phyloP scores from a whole-genome alignment of 2,113 vertebrate species.

The Epinephelus lanceolatus region DNA sequence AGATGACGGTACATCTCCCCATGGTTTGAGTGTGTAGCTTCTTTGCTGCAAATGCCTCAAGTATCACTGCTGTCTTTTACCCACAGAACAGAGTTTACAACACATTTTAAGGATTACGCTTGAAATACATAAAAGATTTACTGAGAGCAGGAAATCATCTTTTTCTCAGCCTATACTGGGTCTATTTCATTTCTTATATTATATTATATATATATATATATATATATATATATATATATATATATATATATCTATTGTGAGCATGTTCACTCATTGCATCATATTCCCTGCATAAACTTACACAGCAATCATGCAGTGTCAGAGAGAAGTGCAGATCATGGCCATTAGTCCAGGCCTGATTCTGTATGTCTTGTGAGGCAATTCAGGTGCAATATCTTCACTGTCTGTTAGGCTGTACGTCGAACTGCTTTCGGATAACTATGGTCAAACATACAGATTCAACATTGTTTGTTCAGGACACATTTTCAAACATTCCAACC shows the following conservation, averaged over 20 bases:
- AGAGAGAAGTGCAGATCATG: no score
- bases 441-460: not conserved
- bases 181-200: not conserved
- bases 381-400: no score
- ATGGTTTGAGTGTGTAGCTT: not conserved
- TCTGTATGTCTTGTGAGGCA: no score
- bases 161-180: no score
- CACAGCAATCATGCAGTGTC: no score
- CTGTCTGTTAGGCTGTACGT: no score
- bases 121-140: not conserved
- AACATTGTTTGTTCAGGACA: not conserved
- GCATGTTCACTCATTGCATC: not conserved
- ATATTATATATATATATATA: no score
- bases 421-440: not conserved
- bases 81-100: not conserved
- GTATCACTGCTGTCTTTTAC: not conserved
- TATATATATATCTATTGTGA: no score
- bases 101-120: not conserved
- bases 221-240: no score
- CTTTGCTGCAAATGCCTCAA: not conserved
- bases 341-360: no score
- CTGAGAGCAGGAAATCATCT: not conserved
- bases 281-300: not conserved
- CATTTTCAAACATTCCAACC: no score
- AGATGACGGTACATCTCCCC: not conserved